Evolutionary conservation across 2,113 vertebrate genomes (phyloP).

Genomic region (Puntigrus tetrazona): DNA sequence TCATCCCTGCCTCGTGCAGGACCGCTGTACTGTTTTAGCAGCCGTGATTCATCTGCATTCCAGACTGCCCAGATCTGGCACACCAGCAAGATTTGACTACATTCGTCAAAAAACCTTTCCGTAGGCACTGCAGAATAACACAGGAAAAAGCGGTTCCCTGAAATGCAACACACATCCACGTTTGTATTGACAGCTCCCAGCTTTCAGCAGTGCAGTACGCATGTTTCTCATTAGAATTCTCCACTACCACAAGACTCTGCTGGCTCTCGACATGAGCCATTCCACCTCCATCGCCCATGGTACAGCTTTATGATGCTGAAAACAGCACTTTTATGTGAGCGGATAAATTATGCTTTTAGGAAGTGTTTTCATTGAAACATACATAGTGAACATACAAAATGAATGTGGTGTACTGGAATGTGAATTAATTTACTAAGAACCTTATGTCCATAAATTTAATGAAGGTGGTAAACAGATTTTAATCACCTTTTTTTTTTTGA

Average conservation of each 20-base stretch:
- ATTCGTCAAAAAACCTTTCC: constrained; percentile 61
- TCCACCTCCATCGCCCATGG: constrained; percentile 62
- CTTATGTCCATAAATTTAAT: neutral
- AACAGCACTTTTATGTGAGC: constrained; percentile 30
- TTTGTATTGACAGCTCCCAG: constrained; percentile 15
- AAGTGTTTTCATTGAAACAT: neutral
- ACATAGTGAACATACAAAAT: neutral
- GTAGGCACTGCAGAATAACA: constrained; percentile 54
- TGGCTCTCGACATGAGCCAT: constrained; percentile 66
- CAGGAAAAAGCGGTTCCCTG: constrained; percentile 22
- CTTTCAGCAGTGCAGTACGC: constrained; percentile 56
- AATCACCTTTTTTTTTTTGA: neutral
- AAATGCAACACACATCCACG: constrained; percentile 32
- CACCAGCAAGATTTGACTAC: constrained; percentile 59
- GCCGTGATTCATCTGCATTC: constrained; percentile 69
- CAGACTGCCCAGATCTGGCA: constrained; percentile 64
- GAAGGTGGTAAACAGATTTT: neutral
- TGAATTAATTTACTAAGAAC: neutral
- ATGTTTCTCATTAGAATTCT: constrained; percentile 73
- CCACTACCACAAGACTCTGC: constrained; percentile 52
- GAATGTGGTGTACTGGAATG: neutral
- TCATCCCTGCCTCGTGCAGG: constrained; percentile 59
- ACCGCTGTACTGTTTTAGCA: constrained; percentile 65
- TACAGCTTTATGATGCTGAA: constrained; percentile 54
- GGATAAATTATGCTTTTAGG: neutral